Conservation (phyloP, 53 echinoderm and acorn worm species). For the Stichopus horrens region DNA sequence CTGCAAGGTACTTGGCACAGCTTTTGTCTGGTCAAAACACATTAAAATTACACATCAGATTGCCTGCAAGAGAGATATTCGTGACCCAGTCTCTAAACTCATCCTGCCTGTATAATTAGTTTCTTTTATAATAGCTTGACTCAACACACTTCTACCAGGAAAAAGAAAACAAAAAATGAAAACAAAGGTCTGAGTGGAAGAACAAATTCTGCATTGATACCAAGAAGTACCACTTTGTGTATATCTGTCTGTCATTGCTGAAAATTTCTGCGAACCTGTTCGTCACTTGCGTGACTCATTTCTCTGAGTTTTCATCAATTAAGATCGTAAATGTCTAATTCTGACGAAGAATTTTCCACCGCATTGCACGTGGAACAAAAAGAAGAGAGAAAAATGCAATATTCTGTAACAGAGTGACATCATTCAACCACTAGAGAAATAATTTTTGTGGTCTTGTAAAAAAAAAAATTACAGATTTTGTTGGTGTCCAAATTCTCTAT, state of each 20-base stretch:
- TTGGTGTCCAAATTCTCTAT: background rate
- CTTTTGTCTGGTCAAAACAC: too few species aligned
- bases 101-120: too few species aligned
- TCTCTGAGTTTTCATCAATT: conserved; percentile 6
- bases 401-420: conserved; percentile 1
- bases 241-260: conserved; percentile 13
- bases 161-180: too few species aligned
- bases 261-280: conserved; percentile 28
- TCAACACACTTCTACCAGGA: too few species aligned
- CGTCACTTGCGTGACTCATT: conserved; percentile 14
- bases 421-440: background rate
- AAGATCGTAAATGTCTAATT: conserved; percentile 41
- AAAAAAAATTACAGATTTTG: background rate
- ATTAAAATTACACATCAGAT: too few species aligned
- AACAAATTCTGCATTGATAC: too few species aligned
- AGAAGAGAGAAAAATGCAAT: background rate
- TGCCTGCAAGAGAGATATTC: too few species aligned
- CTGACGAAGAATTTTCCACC: background rate
- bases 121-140: too few species aligned
- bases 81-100: too few species aligned
- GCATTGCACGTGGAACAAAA: background rate
- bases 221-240: too few species aligned
- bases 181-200: too few species aligned
- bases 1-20: too few species aligned
- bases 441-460: background rate